These are phyloP conservation scores for Oryzias sinensis DNA, from an alignment of 2,797 vertebrate species.

Conservation along the genomic window DNA sequence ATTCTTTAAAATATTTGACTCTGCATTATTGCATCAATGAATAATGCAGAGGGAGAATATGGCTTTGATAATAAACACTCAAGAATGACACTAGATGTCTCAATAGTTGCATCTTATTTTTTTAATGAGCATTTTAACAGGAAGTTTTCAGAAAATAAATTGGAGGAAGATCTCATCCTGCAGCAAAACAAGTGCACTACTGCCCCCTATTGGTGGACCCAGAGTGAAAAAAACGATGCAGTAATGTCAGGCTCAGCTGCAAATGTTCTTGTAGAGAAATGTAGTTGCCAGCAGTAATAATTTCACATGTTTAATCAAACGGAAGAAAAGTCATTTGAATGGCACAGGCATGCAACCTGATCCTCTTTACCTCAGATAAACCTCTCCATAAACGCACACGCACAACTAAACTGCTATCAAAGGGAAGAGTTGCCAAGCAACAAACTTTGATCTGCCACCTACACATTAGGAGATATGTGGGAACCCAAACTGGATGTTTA, in stretches of 20 bases:
- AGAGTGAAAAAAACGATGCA: fast-evolving
- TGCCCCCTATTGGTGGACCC: slow-evolving; percentile 57
- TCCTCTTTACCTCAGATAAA: slow-evolving; percentile 46
- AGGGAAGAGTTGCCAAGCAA: slow-evolving; percentile 71
- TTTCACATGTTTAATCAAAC: not conserved
- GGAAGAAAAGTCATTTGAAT: not conserved
- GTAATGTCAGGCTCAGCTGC: not conserved
- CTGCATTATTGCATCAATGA: not conserved
- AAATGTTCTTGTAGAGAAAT: not conserved
- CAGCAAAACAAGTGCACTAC: slow-evolving; percentile 36
- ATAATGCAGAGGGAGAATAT: too few species aligned
- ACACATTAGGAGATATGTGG: slow-evolving; percentile 69
- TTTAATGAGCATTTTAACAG: not conserved
- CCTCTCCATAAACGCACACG: slow-evolving; percentile 20
- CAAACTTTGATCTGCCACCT: slow-evolving; percentile 64
- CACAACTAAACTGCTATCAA: slow-evolving; percentile 40
- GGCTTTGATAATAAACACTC: too few species aligned
- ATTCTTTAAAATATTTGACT: slow-evolving; percentile 4
- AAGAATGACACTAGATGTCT: not conserved
- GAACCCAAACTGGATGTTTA: slow-evolving; percentile 31
- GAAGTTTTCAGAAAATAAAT: not conserved
- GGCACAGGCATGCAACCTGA: not conserved
- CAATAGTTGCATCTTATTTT: slow-evolving; percentile 13
- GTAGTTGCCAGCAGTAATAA: not conserved
- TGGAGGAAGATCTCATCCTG: not conserved